A percentile compares a stretch with the other conserved stretches of the same genome.
phyloP scores from a whole-genome alignment of 2,888 invertebrate genomes.

The Stenolophus ochropezus region DNA sequence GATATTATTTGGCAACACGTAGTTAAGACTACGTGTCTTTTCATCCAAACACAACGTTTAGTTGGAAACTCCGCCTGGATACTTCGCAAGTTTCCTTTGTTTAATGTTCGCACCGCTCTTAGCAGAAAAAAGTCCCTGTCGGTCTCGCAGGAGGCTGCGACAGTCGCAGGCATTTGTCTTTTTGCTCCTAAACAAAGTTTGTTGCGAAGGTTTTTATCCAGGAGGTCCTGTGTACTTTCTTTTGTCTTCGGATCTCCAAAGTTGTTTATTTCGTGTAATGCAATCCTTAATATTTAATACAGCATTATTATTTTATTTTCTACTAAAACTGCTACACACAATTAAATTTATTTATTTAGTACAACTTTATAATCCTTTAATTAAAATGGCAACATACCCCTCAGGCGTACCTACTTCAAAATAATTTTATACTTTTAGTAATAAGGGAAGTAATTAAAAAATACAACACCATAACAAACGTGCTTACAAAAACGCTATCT shows the following conservation, averaged over 20 bases:
- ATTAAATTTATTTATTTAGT: no score
- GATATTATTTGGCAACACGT: background rate
- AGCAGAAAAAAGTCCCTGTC: constrained; percentile 15
- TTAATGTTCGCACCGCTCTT: constrained; percentile 15
- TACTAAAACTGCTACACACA: no score
- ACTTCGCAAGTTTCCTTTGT: constrained; percentile 33
- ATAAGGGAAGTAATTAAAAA: no score
- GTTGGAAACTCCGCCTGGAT: constrained; percentile 17
- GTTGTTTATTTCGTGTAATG: constrained; percentile 1
- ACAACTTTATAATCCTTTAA: no score
- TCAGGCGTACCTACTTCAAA: no score
- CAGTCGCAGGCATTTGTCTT: constrained; percentile 25
- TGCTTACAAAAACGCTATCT: no score
- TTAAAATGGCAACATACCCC: no score
- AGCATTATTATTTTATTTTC: background rate
- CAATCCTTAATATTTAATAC: background rate
- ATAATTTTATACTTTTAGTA: no score
- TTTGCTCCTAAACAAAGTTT: constrained; percentile 40
- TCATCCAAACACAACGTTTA: constrained; percentile 17
- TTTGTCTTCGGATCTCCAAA: constrained; percentile 14
- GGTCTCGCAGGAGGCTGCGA: constrained; percentile 22
- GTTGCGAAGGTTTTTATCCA: background rate
- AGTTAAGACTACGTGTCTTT: background rate
- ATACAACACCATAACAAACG: no score
- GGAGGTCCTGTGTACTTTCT: background rate